These are phyloP conservation scores for Drosophila parvula DNA, from an alignment of 1,140 invertebrate genomes.

Conservation along the genomic window DNA sequence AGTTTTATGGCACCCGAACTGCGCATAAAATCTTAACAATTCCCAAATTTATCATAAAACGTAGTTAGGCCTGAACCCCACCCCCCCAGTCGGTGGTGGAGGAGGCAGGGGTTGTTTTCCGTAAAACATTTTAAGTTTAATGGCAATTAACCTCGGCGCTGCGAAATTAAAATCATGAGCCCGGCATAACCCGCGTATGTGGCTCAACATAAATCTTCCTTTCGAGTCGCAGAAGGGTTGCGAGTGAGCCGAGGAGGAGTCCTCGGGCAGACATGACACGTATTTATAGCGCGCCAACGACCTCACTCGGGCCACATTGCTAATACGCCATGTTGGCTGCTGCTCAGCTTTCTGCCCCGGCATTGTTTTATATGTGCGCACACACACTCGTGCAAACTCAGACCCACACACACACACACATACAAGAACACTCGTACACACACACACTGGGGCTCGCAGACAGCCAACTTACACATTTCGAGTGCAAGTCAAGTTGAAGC, in stretches of 20 bases:
- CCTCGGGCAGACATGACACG: constrained; percentile 66
- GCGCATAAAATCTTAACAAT: constrained; percentile 72
- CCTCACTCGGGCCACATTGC: constrained; percentile 66
- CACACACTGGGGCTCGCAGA: constrained; percentile 1
- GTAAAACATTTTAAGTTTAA: constrained; percentile 76
- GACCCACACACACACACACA: constrained; percentile 15
- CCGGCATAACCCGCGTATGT: constrained; percentile 66
- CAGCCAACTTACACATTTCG: constrained; percentile 32
- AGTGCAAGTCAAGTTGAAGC: constrained; percentile 55
- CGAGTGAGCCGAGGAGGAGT: constrained; percentile 5
- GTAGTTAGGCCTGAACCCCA: constrained; percentile 59
- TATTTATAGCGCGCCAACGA: constrained; percentile 76
- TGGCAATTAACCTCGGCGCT: constrained; percentile 74
- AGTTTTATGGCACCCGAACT: constrained; percentile 70
- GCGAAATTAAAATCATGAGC: constrained; percentile 76
- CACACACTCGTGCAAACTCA: constrained; percentile 6
- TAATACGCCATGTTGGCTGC: constrained; percentile 72
- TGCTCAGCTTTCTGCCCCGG: constrained; percentile 48
- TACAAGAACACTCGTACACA: too few relatives aligned
- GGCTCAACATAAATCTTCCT: constrained; percentile 63
- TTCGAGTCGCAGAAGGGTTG: constrained; percentile 14
- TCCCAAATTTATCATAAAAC: constrained; percentile 66
- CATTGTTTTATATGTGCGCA: constrained; percentile 64
- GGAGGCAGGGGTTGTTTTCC: constrained; percentile 4
- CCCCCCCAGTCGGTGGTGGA: constrained; percentile 12